Evolutionary conservation across 2,888 invertebrate genomes (phyloP), one percentile per base, ranked within the genome.

Genomic region (Sericinus montela): DNA sequence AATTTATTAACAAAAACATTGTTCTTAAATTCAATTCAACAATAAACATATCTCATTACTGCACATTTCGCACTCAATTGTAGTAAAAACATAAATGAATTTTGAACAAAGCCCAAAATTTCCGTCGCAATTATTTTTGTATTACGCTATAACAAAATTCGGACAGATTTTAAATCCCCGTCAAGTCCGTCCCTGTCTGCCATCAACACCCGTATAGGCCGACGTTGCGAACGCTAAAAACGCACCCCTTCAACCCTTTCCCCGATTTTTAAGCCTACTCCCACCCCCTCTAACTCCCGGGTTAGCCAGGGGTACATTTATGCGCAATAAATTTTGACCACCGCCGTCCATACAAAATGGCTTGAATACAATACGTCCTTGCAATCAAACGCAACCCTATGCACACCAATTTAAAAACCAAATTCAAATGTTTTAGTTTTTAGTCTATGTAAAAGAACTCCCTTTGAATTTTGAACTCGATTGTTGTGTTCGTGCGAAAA

Each of bases 301-400:
- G 86, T 87, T 88, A 87, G 87, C 85, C 81, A 69, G 84, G 84
- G 86, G 80, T 87, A 86, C 88, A 86, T 87, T 88, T 88, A 88
- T 87, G 87, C 86, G 82, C 87, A 86, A 88, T 88, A 88, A 88
- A 88, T 88, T 88, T 87, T 85, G 84, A 85, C 85, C 83, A 77
- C 78, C 75, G 60, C 65, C 71, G 65, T 69, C 72, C 70, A 67
- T 66, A 60, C 74, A 72, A 80, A 86, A 85, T 75, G 80, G 68
- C 79, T 62, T 71, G 69, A 80, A 66, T 71, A 58, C 79, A 50
- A 39, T 44, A 32, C 38, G 48, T 40, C 14, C 46, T 29, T 47
- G 35, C 54, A 57, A 38, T n/a, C 53, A 51, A 84, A 76, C 69
- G 54, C 49, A 45, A 53, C 50, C 45, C 40, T 50, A 45, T 35